Base-by-base conservation (phyloP, 1,140 invertebrate genomes). In the Saccostrea cuccullata region DNA sequence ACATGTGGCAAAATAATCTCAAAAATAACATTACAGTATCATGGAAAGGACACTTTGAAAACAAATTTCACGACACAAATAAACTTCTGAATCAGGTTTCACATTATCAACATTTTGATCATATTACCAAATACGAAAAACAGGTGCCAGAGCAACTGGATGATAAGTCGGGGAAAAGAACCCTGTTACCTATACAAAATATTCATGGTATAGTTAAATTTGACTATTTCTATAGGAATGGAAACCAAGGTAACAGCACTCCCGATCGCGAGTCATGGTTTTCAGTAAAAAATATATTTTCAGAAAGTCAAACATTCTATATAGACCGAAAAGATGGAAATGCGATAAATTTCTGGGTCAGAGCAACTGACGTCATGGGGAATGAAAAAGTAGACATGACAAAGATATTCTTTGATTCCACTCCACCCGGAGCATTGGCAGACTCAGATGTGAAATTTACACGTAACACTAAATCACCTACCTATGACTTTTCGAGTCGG, bases 331-430 rank as follows among this genome's bases (percentile, higher is more conserved):
- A 13, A 56, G 70, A 87, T 67, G 89, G 89, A 5, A 86, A 89
- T 36, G 82, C 86, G 0, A 73, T 89, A 20, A 73, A 64, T 2
- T 85, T 89, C 0, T 89, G 89, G 89, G 56, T 89, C n/a, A 83
- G 73, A 55, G 86, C 83, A 6, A 73, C 36, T 17, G 89, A 89
- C 67, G 64, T 86, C n/a, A 64, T 89, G 58, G 84, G 84, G 3
- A 89, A 89, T 82, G 64, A 20, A 2, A 55, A 60, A 15, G 77
- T 84, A 4, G 89, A 89, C 83, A 20, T 26, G 9, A 89, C 73
- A 55, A 13, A 64, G 2, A 67, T 89, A 8, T 40, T 55, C 60
- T 73, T 82, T 36, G 89, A 89, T n/a, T 82, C 89, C 13, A 85
- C 83, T 17, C 67, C 86, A 58, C 89, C 89, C 2, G 23, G 0